Evolutionary conservation across 2,888 invertebrate genomes (phyloP).

Genomic region (Nebria salina): DNA sequence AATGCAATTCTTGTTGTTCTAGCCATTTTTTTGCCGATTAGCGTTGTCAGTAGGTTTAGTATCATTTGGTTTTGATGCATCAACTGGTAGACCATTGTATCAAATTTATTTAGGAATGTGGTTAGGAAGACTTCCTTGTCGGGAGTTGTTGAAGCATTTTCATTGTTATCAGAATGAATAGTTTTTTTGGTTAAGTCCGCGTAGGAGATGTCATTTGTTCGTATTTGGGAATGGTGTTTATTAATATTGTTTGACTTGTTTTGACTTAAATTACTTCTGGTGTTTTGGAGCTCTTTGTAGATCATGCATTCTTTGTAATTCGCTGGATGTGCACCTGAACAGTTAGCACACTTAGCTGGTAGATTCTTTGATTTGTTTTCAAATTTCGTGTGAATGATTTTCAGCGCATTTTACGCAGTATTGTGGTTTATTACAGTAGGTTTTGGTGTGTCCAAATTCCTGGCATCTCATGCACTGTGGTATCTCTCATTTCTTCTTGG

Average conservation of each 20-base stretch:
- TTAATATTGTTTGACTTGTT: no score
- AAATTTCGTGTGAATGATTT: constrained; percentile 41
- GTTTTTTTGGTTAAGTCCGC: no score
- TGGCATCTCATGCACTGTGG: constrained; percentile 46
- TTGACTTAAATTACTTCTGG: no score
- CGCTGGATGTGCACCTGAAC: constrained; percentile 43
- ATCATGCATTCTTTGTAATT: constrained; percentile 40
- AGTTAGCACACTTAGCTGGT: constrained; percentile 36
- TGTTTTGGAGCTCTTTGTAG: no score
- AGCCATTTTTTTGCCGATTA: constrained; percentile 39
- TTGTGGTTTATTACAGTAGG: constrained; percentile 45
- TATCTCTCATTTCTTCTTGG: constrained; percentile 38
- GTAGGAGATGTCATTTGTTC: no score
- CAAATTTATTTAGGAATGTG: no score
- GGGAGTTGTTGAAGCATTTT: constrained; percentile 19
- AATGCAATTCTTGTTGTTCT: constrained; percentile 42
- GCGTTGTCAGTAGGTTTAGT: constrained; percentile 23
- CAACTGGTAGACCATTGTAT: constrained; percentile 18
- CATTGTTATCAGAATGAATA: no score
- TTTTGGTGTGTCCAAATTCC: constrained; percentile 48
- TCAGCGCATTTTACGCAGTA: constrained; percentile 48
- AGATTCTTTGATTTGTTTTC: constrained; percentile 35
- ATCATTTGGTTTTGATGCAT: not conserved
- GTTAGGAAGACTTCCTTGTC: no score
- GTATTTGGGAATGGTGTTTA: no score